phyloP scores from a whole-genome alignment of 2,797 vertebrate genomes.

The Alouatta caraya region DNA sequence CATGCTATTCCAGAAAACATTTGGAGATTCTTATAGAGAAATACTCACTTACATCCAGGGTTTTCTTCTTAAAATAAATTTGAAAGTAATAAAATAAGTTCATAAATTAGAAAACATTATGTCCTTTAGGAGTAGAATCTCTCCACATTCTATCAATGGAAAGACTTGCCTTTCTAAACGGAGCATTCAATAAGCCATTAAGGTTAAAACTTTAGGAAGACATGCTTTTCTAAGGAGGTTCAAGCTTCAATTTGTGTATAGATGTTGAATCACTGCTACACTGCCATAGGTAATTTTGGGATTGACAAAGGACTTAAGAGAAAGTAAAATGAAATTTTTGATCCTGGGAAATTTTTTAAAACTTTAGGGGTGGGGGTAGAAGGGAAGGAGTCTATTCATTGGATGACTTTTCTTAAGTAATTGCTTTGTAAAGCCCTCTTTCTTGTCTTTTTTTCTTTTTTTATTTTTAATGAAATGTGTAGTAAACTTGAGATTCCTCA shows the following conservation, averaged over 20 bases:
- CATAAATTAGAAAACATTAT: neutral
- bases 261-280: neutral
- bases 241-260: neutral
- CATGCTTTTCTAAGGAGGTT: neutral
- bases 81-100: neutral
- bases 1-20: neutral
- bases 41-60: neutral
- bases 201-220: neutral
- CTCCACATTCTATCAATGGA: neutral
- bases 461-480: neutral
- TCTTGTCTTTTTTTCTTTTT: neutral
- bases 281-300: neutral
- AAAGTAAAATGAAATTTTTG: neutral
- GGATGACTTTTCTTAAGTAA: neutral
- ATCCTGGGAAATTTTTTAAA: neutral
- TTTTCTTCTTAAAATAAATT: neutral
- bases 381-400: neutral
- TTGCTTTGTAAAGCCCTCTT: neutral
- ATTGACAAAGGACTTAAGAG: neutral
- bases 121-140: neutral
- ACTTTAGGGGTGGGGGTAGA: neutral
- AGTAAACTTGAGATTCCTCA: neutral
- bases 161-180: neutral
- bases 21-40: neutral
- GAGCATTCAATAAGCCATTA: neutral